Base-by-base conservation (phyloP, 2,797 vertebrate species). In the Rhodeus uyekii region DNA sequence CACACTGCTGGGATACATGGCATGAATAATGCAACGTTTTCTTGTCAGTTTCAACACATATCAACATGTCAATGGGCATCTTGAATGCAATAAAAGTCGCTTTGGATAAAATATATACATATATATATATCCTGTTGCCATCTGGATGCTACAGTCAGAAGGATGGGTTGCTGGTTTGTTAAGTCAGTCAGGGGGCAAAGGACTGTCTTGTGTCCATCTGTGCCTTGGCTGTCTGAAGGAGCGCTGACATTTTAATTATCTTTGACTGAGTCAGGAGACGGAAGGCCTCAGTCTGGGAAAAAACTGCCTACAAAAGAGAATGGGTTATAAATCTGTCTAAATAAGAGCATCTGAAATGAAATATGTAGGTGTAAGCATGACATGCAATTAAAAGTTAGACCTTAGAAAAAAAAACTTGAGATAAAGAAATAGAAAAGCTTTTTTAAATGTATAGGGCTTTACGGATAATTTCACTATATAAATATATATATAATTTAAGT, bases 231-330 rank as follows among this genome's bases (percentile, higher is more conserved):
- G 68, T 86, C 82, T 79, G 32, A 83, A 78, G 76, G 50, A 82
- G 38, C 19, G 8, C 77, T 87, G 88, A 88, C 87, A 87, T 78
- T 85, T 88, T 86, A 87, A 88, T 87, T 87, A 85, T 78, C 83
- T 78, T 81, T 86, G 84, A 86, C 78, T 80, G 78, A 83, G 64
- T 36, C 5, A 77, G 81, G 65, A 65, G 44, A 34, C 53, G 8
- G 38, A 63, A 72, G 50, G 76, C 60, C n/a, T 68, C 22, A 36
- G 86, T 74, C 71, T 82, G 85, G 76, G 80, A 76, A 76, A 85
- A 82, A 85, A 78, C 18, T 67, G 72, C 34, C 39, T 48, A 87
- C 85, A 87, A 88, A 79, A 83, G 84, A 86, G 55, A 46, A 82
- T 44, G 22, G 53, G 58, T 55, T 71, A 81, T 83, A 69, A 83